Base-by-base conservation (phyloP, 2,888 invertebrate genomes). In the Caenorhabditis sulstoni region DNA sequence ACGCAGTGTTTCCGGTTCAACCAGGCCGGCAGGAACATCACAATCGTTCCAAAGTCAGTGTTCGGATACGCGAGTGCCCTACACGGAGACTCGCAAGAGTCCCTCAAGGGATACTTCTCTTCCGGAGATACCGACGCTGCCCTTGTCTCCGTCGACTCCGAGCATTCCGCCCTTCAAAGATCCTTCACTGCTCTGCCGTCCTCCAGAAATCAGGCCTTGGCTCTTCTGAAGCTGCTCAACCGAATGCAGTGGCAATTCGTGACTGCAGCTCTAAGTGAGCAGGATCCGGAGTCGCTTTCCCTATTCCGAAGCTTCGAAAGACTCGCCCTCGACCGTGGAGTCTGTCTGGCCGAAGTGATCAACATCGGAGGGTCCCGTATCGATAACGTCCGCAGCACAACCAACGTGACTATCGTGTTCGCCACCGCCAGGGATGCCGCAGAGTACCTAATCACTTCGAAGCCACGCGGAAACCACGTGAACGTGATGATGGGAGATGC, bases 401-500 rank as follows among this genome's bases (percentile, higher is more conserved):
- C 89, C 11, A 87, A 88, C 71, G 87, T 90, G 16, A 87, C 88
- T 0, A 80, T 90, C 18, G 81, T 84, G 3, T 86, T 86, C 55
- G 81, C 85, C 1, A 86, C 83, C 8, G 84, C 86, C 9, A 66
- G 81, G 16, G 83, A 85, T 37, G 80, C 84, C 14, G 84, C 82
- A 8, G 65, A 79, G 12, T 84, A 81, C 47, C 50, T 81, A 9
- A 52, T 73, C 11, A 50, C 73, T 4, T 61, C 70, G 18, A 80
- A 76, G 23, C 53, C 57, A 55, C 58, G 64, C 23, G 58, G 49
- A 45, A 77, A 81, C 50, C 70, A 70, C 58, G 79, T 89, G 12
- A 86, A 88, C 66, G 79, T 89, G 8, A 78, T 88, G 79, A 81
- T 90, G 61, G 89, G 89, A 45, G 89, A 90, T 35, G 85, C 89